Evolutionary conservation across 2,113 vertebrate genomes (phyloP), one percentile per base, ranked within the genome.

Genomic region (Leptodactylus fuscus): DNA sequence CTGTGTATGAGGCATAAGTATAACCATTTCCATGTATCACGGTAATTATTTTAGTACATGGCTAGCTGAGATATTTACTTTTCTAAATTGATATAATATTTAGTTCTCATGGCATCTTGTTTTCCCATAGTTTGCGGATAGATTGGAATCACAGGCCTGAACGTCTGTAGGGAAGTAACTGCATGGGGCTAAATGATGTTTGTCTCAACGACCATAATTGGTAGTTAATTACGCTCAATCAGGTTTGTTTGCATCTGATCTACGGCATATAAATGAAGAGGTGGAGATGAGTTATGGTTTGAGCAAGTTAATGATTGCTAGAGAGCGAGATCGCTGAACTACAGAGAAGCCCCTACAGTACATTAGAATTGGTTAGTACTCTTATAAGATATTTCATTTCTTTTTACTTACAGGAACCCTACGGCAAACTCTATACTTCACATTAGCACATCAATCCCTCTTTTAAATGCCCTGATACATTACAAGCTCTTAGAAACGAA

Each of bases 301-400:
- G 46, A 20, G 15, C 7, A 44, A 29, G 76, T 67, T 85, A 85
- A 80, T 69, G 65, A 85, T 71, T 85, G 55, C 32, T 44, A 55
- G 15, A 60, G 27, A 51, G 48, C 48, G 20, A 55, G 24, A 70
- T 85, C 36, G 46, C 11, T 32, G 5, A 80, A 60, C 75, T 85
- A 69, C 46, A 78, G 46, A 77, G 62, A 67, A 69, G 48, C 15
- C 34, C 49, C 46, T 55, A 55, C n/a, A 46, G 62, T 71, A 80
- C 9, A 70, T 79, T 79, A 13, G 65, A 70, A 80, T 85, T 85
- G 83, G 75, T 79, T 85, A 55, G 46, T 80, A 78, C 48, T 82
- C 85, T 46, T 88, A 29, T 41, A 69, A 80, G 81, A 88, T 3
- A 55, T 82, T 87, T 62, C 24, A 75, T 80, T 90, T 80, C 11